Percentiles rank a stretch among this genome's conserved stretches.
Conservation (phyloP, 2,113 vertebrate species). For the Heterochromis multidens region DNA sequence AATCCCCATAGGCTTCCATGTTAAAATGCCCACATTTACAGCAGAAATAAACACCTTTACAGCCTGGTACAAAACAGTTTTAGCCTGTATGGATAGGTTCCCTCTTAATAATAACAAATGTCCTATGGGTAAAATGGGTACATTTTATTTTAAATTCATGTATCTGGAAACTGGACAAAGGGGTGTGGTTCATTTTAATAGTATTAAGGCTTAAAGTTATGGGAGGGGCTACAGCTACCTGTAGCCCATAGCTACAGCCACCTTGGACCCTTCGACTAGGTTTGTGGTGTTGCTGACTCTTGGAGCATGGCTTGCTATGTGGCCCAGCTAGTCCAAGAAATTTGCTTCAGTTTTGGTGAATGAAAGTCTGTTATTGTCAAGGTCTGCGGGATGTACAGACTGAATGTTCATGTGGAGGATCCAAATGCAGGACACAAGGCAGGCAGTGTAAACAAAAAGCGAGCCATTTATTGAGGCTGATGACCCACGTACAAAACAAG, state of each 20-base stretch:
- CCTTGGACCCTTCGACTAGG: too few relatives aligned
- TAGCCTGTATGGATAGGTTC: not conserved
- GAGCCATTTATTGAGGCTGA: too few relatives aligned
- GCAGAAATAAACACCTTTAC: not conserved
- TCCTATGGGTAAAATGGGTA: accelerated
- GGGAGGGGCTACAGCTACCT: accelerated
- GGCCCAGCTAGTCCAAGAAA: too few relatives aligned
- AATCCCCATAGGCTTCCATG: not conserved
- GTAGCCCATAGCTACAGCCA: not conserved
- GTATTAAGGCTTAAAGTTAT: not conserved
- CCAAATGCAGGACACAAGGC: too few relatives aligned
- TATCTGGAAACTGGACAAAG: not conserved
- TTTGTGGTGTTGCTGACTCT: too few relatives aligned
- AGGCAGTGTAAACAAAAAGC: too few relatives aligned
- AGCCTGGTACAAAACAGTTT: accelerated
- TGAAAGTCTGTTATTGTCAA: too few relatives aligned
- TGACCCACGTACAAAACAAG: too few relatives aligned
- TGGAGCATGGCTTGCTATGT: too few relatives aligned
- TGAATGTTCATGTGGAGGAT: too few relatives aligned
- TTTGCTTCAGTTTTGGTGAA: too few relatives aligned
- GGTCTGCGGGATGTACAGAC: too few relatives aligned
- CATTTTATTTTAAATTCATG: not conserved
- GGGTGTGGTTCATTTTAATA: not conserved
- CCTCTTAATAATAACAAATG: accelerated
- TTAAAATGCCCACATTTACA: not conserved